These are phyloP conservation scores for Eilema caniola DNA, from an alignment of 2,888 invertebrate species.

Conservation along the genomic window DNA sequence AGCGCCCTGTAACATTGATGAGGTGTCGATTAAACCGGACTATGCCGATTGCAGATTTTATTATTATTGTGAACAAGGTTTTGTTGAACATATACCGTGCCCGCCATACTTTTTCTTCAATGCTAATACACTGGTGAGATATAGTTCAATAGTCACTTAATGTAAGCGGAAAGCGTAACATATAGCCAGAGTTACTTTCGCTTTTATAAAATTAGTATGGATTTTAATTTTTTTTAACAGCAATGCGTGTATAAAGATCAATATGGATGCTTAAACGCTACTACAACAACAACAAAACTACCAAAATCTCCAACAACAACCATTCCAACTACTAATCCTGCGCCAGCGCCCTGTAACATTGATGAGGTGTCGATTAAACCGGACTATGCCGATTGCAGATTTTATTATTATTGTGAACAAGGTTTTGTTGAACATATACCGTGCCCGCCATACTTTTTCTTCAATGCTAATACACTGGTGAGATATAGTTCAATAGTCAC, in stretches of 20 bases:
- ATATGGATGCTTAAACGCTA: too few species aligned
- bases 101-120: neutral
- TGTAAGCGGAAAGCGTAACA: too few species aligned
- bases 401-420: slow-evolving; percentile 9
- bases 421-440: neutral
- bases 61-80: slow-evolving; percentile 6
- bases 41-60: slow-evolving; percentile 6
- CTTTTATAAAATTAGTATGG: too few species aligned
- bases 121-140: neutral
- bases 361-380: neutral
- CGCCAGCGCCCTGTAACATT: neutral
- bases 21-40: slow-evolving; percentile 1
- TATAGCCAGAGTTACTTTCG: too few species aligned
- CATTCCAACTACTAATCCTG: too few species aligned
- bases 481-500: neutral
- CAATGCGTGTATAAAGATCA: too few species aligned
- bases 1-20: neutral
- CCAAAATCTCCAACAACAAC: too few species aligned
- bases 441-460: neutral
- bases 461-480: neutral
- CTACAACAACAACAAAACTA: too few species aligned
- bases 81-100: neutral
- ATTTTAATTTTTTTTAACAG: too few species aligned
- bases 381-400: slow-evolving; percentile 6
- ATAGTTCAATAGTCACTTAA: neutral